Evolutionary conservation across 2,888 invertebrate genomes (phyloP).

Genomic region (Subacronicta megacephala): DNA sequence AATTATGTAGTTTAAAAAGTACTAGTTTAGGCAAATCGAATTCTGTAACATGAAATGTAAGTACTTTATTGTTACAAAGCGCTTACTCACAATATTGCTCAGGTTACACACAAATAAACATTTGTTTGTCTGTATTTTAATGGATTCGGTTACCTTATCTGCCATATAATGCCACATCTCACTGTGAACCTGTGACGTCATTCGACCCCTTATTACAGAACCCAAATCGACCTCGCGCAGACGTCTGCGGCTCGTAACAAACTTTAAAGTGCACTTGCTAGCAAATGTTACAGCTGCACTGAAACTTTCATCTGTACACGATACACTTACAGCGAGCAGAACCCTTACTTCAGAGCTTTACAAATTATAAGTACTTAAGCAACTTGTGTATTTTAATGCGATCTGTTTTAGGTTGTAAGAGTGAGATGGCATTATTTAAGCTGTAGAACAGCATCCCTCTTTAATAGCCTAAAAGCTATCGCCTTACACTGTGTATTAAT

Average conservation of each 20-base stretch:
- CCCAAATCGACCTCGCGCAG: conserved; percentile 40
- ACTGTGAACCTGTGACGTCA: conserved; percentile 6
- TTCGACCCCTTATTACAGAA: conserved; percentile 33
- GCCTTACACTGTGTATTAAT: no score
- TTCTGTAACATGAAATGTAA: no score
- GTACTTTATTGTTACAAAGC: no score
- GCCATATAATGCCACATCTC: conserved; percentile 11
- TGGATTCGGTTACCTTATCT: neutral
- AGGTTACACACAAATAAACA: no score
- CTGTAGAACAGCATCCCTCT: no score
- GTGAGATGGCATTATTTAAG: no score
- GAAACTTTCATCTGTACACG: conserved; percentile 48
- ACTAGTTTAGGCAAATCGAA: no score
- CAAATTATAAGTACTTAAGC: conserved; percentile 51
- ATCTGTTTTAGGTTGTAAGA: conserved; percentile 19
- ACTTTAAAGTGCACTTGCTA: conserved; percentile 70
- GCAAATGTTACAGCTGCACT: conserved; percentile 62
- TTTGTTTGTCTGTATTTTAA: no score
- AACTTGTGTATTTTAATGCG: conserved; percentile 47
- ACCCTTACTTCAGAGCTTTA: conserved; percentile 31
- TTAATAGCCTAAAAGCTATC: no score
- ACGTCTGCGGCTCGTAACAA: conserved; percentile 56
- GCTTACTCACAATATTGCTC: no score
- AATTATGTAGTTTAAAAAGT: no score
- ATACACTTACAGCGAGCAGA: conserved; percentile 44